These are phyloP conservation scores for Bellardia pandia DNA, from an alignment of 2,888 invertebrate species.

Conservation along the genomic window DNA sequence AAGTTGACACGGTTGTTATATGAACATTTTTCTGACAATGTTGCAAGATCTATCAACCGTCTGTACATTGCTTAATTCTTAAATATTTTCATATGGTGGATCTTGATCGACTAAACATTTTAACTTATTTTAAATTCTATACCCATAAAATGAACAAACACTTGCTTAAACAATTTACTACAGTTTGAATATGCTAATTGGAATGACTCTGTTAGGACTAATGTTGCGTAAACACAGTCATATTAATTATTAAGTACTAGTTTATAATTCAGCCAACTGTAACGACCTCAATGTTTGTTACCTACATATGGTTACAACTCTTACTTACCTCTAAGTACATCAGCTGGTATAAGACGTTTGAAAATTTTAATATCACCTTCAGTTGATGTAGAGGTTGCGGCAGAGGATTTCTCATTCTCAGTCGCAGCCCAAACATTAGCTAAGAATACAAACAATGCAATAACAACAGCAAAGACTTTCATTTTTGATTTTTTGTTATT, in stretches of 20 bases:
- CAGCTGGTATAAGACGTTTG: conserved; percentile 93
- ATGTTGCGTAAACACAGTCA: background rate
- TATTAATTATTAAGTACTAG: background rate
- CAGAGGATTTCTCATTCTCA: conserved; percentile 49
- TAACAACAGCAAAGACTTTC: conserved; percentile 35
- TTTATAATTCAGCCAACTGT: conserved; percentile 19
- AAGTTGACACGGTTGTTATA: too few species aligned
- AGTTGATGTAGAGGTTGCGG: background rate
- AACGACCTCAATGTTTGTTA: conserved; percentile 34
- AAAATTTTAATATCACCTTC: conserved; percentile 88
- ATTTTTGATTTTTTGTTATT: conserved; percentile 40
- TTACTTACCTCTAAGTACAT: conserved; percentile 92
- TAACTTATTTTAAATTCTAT: too few species aligned
- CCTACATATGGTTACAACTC: background rate
- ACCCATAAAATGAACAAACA: too few species aligned
- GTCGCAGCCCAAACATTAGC: conserved; percentile 45
- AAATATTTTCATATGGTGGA: too few species aligned
- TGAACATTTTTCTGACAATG: too few species aligned
- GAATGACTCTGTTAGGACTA: background rate
- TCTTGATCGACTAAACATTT: too few species aligned
- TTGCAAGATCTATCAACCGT: too few species aligned
- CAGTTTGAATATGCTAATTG: background rate
- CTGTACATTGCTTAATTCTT: too few species aligned
- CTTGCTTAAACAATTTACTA: too few species aligned
- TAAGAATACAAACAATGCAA: conserved; percentile 48